phyloP scores from a whole-genome alignment of 2,113 vertebrate species.

The Psephotus haematonotus region DNA sequence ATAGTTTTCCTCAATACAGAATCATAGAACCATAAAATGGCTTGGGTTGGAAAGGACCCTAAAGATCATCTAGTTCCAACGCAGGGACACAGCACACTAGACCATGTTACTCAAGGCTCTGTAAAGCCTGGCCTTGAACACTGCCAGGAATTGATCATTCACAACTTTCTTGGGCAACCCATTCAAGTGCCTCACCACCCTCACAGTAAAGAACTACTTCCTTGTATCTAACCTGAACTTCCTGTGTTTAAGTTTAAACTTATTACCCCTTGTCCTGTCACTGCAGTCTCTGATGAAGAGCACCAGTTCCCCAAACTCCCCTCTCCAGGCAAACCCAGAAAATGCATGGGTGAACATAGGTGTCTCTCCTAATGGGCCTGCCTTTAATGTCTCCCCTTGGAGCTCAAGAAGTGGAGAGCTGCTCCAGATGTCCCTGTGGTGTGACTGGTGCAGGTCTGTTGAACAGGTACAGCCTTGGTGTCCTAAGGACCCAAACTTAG shows the following conservation, averaged over 20 bases:
- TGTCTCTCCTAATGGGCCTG: not conserved
- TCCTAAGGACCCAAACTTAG: not conserved
- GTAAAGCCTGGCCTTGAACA: not conserved
- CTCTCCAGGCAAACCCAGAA: not conserved
- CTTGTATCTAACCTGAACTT: not conserved
- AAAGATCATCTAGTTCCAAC: accelerated
- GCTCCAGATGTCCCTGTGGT: not conserved
- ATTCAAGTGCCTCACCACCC: not conserved
- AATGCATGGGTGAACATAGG: not conserved
- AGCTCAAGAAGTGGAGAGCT: not conserved
- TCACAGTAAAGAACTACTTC: not conserved
- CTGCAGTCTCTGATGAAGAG: not conserved
- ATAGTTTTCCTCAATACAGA: not conserved
- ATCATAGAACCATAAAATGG: not conserved
- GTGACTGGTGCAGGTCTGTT: accelerated
- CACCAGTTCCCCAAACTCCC: not conserved
- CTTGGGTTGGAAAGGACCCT: not conserved
- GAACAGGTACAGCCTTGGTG: too few relatives aligned
- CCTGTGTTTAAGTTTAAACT: not conserved
- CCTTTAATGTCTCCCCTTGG: not conserved
- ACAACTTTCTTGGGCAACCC: not conserved
- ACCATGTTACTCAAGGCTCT: not conserved
- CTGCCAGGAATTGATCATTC: not conserved
- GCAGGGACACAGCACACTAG: not conserved
- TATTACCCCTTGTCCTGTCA: not conserved